Conservation (phyloP, 2,797 vertebrate species). For the Cichlasoma orientale region DNA sequence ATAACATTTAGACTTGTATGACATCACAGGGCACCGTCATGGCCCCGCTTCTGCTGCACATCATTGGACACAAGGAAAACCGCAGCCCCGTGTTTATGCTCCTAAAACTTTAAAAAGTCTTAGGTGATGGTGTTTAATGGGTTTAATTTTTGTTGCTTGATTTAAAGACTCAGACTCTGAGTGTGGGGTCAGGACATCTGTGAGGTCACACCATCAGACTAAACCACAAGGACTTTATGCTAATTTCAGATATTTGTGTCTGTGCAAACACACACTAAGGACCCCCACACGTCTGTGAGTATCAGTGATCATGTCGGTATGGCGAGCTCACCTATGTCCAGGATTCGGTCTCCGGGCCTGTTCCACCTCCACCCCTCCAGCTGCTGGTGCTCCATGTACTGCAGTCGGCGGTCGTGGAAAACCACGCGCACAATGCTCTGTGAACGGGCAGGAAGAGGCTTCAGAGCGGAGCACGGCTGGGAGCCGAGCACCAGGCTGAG, state of each 20-base stretch:
- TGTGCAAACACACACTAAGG: background rate
- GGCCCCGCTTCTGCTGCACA: background rate
- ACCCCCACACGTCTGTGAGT: background rate
- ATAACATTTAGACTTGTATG: background rate
- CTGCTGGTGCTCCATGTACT: slow-evolving; percentile 94
- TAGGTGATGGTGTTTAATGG: too few species aligned
- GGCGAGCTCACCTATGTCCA: slow-evolving; percentile 88
- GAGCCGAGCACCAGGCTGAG: background rate
- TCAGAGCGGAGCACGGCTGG: slow-evolving; percentile 1
- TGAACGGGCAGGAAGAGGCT: slow-evolving; percentile 28
- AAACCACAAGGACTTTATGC: too few species aligned
- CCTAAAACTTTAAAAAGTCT: too few species aligned
- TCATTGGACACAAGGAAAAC: background rate
- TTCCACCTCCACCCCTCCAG: slow-evolving; percentile 95
- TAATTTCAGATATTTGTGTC: background rate
- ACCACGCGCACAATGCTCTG: slow-evolving; percentile 93
- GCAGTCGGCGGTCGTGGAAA: slow-evolving; percentile 93
- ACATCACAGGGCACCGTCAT: background rate
- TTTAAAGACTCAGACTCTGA: too few species aligned
- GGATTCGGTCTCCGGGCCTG: slow-evolving; percentile 91
- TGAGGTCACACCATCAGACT: background rate
- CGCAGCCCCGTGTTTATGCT: too few species aligned
- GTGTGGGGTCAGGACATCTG: too few species aligned
- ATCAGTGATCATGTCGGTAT: background rate
- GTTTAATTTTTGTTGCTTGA: too few species aligned